Base-by-base conservation (phyloP, 2,797 vertebrate genomes). In the Crocodylus rhombifer region DNA sequence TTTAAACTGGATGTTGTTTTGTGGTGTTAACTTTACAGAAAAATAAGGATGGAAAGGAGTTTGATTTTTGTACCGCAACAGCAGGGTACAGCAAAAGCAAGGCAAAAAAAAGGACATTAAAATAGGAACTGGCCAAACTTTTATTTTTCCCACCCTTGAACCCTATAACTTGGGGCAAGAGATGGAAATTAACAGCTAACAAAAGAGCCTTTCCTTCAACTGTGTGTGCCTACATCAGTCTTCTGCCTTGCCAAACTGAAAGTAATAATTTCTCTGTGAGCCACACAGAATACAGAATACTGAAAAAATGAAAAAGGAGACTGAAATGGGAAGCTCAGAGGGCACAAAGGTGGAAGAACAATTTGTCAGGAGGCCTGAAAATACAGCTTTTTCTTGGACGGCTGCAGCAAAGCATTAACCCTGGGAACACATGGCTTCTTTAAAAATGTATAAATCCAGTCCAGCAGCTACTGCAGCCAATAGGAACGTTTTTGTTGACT, bases 221-320 rank as follows among this genome's bases (percentile, higher is more conserved):
- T 4, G 0, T 42, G 21, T 14, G 4, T 81, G 26, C 20, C 33
- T 86, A 14, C 23, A 28, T 88, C 80, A 85, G 73, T 4, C 18
- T 7, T 78, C 77, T 86, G 42, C 63, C 87, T 33, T 84, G 55
- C 60, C 88, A 91, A 89, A 87, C 14, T 26, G 14, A 76, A 84
- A 80, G 26, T 67, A 86, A 91, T 62, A 1, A 3, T 83, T 93
- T 95, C 91, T 91, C 67, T 86, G 91, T 84, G 86, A 94, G 90
- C 82, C 51, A 81, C 6, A 56, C 5, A 23, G 14, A 9, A 55
- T 25, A 33, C 15, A 56, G 18, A 74, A 33, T n/a, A 56, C 7
- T 51, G 16, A 77, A 55, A 93, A 86, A 64, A 36, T 82, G 63
- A 81, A 84, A 89, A 86, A 92, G 30, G 17, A 89, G 14, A 77